These are phyloP conservation scores for Chrosomus eos DNA, from an alignment of 2,797 vertebrate genomes.

Conservation along the genomic window DNA sequence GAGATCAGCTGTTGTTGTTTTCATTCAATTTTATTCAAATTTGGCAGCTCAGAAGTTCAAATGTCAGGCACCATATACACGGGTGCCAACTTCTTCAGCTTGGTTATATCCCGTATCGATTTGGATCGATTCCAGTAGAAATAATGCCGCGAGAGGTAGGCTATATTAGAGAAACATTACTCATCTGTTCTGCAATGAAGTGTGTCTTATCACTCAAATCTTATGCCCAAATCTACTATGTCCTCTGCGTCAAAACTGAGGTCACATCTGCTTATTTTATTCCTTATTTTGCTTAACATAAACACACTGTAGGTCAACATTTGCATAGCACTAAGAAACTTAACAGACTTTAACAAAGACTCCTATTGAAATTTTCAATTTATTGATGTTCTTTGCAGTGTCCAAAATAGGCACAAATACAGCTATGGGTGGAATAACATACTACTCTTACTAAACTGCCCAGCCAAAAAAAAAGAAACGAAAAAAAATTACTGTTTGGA, in stretches of 20 bases:
- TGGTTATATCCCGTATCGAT: conserved; percentile 23
- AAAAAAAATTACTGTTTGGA: too few species aligned
- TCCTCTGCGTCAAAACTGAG: conserved; percentile 38
- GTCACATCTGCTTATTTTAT: conserved; percentile 30
- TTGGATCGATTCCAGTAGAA: conserved; percentile 28
- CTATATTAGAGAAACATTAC: conserved; percentile 1
- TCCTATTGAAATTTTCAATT: conserved; percentile 15
- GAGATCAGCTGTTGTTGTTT: conserved; percentile 44
- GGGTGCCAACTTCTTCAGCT: neutral
- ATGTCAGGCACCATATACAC: neutral
- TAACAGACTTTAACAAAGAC: conserved; percentile 39
- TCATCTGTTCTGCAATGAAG: conserved; percentile 25
- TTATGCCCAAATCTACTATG: conserved; percentile 18
- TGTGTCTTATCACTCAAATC: conserved; percentile 31
- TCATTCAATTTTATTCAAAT: conserved; percentile 21
- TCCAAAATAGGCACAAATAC: conserved; percentile 29
- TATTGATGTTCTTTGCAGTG: neutral
- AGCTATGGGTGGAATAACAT: conserved; percentile 22
- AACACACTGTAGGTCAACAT: conserved; percentile 55
- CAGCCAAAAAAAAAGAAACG: too few species aligned
- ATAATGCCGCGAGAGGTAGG: conserved; percentile 29
- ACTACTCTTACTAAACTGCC: neutral
- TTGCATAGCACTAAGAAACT: conserved; percentile 46
- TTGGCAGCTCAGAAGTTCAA: conserved; percentile 5
- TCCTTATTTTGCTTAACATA: conserved; percentile 50